Percentiles rank a stretch among this genome's conserved stretches.
These are phyloP conservation scores for Chunga burmeisteri DNA, from an alignment of 2,113 vertebrate genomes.

Conservation along the genomic window DNA sequence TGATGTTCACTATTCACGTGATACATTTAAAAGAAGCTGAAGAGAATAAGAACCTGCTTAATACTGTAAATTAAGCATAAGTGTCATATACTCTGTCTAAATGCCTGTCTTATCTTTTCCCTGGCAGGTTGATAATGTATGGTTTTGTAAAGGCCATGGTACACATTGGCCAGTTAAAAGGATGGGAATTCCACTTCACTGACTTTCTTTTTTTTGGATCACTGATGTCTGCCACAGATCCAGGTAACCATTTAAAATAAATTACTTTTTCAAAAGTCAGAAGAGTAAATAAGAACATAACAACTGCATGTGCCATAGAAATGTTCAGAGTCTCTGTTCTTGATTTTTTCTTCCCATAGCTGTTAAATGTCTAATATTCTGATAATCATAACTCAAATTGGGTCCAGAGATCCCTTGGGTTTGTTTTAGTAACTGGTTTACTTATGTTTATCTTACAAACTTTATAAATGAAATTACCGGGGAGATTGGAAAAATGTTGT, in stretches of 20 bases:
- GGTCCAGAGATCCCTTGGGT: not conserved
- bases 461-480: not conserved
- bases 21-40: not conserved
- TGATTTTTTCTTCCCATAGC: not conserved
- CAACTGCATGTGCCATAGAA: not conserved
- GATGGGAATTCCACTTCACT: constrained; percentile 81
- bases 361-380: not conserved
- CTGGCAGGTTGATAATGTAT: constrained; percentile 80
- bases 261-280: not conserved
- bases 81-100: not conserved
- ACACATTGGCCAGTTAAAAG: constrained; percentile 67
- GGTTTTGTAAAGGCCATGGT: constrained; percentile 84
- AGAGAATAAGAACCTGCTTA: not conserved
- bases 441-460: not conserved
- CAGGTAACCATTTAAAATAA: constrained; percentile 76
- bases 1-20: not conserved
- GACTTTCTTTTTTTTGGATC: constrained; percentile 88
- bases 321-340: not conserved
- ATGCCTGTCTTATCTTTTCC: constrained; percentile 45
- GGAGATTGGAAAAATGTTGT: not conserved
- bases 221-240: constrained; percentile 86
- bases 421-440: not conserved
- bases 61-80: not conserved
- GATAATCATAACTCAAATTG: not conserved
- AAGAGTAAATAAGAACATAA: not conserved